phyloP scores from a whole-genome alignment of 2,797 vertebrate genomes.

The Urosaurus nigricauda region DNA sequence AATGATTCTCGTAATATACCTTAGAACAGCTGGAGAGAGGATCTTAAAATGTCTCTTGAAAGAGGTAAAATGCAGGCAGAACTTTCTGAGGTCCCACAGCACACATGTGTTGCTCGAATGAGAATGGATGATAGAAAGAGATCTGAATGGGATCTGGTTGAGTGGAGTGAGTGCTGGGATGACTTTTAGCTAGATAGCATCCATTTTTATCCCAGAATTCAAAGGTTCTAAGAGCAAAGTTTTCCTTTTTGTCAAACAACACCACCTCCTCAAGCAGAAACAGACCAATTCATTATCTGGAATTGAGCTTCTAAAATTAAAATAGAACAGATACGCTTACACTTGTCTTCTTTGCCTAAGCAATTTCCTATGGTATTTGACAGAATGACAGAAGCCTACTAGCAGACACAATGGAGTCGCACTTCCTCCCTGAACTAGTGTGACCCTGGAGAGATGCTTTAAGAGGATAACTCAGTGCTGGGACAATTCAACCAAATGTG shows the following conservation, averaged over 20 bases:
- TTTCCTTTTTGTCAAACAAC: conserved; percentile 60
- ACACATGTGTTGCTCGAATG: not conserved
- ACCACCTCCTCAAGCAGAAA: conserved; percentile 32
- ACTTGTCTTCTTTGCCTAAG: conserved; percentile 67
- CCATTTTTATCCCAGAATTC: not conserved
- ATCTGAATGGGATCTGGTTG: not conserved
- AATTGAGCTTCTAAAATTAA: conserved; percentile 53
- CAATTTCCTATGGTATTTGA: conserved; percentile 70
- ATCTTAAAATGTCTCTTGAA: not conserved
- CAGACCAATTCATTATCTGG: conserved; percentile 43
- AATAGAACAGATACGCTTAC: conserved; percentile 55
- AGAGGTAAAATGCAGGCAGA: not conserved
- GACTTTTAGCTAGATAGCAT: not conserved
- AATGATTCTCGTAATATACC: not conserved
- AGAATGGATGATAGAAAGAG: not conserved
- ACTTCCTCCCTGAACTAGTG: conserved; percentile 9
- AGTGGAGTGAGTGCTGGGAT: not conserved
- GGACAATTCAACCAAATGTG: conserved; percentile 3
- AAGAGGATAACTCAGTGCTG: not conserved
- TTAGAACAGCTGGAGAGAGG: not conserved
- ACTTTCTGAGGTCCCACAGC: not conserved
- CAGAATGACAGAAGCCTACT: conserved; percentile 49
- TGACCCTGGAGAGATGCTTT: conserved; percentile 17
- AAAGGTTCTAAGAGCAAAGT: conserved; percentile 42
- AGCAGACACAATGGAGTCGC: conserved; percentile 15